A percentile compares a stretch with the other conserved stretches of the same genome.
Evolutionary conservation across 2,797 vertebrate genomes (phyloP).

Genomic region (Acipenser oxyrinchus): DNA sequence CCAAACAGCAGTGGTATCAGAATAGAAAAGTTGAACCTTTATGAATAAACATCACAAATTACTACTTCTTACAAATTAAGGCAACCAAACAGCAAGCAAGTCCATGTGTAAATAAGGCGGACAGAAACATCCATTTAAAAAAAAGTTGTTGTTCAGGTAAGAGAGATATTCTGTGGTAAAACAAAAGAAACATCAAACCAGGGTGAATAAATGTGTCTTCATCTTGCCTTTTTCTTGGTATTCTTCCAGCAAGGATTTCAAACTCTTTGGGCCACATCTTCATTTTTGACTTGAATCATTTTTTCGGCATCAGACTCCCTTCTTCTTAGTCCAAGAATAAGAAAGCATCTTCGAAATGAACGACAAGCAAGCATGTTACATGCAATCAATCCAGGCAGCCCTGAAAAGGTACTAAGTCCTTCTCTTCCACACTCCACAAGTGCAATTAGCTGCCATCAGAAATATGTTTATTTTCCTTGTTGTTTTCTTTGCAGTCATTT

Average conservation of each 20-base stretch:
- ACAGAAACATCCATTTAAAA: slow-evolving; percentile 1
- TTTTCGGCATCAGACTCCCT: background rate
- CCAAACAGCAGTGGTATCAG: slow-evolving; percentile 6
- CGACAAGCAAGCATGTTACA: background rate
- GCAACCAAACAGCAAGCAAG: background rate
- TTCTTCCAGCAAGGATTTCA: slow-evolving; percentile 16
- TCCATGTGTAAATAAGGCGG: background rate
- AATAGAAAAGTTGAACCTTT: slow-evolving; percentile 2
- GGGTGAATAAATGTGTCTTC: background rate
- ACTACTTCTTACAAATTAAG: slow-evolving; percentile 1
- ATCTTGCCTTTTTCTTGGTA: slow-evolving; percentile 14
- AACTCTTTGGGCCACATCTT: slow-evolving; percentile 14
- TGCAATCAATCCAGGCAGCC: slow-evolving; percentile 21
- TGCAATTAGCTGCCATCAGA: slow-evolving; percentile 32
- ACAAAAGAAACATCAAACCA: background rate
- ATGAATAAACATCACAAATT: background rate
- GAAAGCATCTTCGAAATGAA: background rate
- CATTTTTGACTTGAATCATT: background rate
- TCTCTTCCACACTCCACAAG: slow-evolving; percentile 40
- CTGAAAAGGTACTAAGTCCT: slow-evolving; percentile 33
- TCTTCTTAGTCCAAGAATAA: background rate
- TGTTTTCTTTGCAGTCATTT: slow-evolving; percentile 35
- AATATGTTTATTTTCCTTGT: slow-evolving; percentile 21
- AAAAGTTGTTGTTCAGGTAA: slow-evolving; percentile 2
- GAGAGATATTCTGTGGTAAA: slow-evolving; percentile 5